Conservation (phyloP, 1,140 invertebrate genomes). For the Drosophila funebris region DNA sequence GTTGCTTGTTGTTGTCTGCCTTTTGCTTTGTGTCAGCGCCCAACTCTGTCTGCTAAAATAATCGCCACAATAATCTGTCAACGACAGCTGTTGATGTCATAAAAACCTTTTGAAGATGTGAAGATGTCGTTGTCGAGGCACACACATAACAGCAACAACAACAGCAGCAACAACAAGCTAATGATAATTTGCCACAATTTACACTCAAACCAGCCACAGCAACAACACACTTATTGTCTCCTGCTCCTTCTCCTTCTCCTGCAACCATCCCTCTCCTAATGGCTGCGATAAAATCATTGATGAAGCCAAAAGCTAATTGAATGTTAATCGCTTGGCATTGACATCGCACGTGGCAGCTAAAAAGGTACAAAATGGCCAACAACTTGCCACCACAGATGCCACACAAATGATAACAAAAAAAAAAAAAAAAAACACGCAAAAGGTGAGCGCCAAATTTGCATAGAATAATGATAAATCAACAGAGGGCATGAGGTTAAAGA, state of each 20-base stretch:
- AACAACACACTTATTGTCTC: constrained; percentile 33
- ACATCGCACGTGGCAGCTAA: constrained; percentile 69
- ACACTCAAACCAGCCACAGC: constrained; percentile 65
- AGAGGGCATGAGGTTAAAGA: constrained; percentile 44
- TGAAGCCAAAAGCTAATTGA: constrained; percentile 81
- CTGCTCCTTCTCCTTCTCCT: constrained; percentile 3
- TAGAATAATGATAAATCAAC: constrained; percentile 78
- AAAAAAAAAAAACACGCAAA: constrained; percentile 1
- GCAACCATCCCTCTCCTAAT: constrained; percentile 39
- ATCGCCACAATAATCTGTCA: constrained; percentile 83
- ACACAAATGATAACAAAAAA: constrained; percentile 36
- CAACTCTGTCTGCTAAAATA: constrained; percentile 63
- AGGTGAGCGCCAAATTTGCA: constrained; percentile 70
- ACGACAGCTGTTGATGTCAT: constrained; percentile 83
- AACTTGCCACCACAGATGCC: constrained; percentile 26
- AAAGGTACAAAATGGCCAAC: constrained; percentile 10
- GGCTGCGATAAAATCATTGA: constrained; percentile 83
- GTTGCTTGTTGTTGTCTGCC: constrained; percentile 43
- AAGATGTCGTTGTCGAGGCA: constrained; percentile 56
- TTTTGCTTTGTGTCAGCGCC: constrained; percentile 37
- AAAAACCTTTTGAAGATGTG: constrained; percentile 82
- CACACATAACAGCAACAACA: constrained; percentile 16
- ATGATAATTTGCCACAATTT: constrained; percentile 83
- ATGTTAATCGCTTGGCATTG: constrained; percentile 82
- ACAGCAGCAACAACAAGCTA: constrained; percentile 57